Conservation (phyloP, 2,888 invertebrate genomes). For the Tridacna crocea region DNA sequence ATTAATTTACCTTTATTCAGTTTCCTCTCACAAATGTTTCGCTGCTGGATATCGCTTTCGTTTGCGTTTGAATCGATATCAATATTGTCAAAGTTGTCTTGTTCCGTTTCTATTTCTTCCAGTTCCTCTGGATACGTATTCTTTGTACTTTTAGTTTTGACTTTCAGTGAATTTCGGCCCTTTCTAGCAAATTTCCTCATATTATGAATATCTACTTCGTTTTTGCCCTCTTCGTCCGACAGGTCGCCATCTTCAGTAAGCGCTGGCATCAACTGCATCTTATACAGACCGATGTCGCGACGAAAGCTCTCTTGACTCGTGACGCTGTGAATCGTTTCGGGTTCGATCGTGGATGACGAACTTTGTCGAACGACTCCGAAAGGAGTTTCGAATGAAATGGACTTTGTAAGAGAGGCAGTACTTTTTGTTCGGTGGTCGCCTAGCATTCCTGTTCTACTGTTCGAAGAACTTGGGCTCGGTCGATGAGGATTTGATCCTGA, state of each 20-base stretch:
- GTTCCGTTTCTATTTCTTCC: conserved; percentile 22
- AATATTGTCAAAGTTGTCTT: conserved; percentile 9
- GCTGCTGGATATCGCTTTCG: not conserved
- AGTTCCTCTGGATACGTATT: conserved; percentile 5
- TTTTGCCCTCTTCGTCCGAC: conserved; percentile 29
- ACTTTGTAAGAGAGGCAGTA: conserved; percentile 24
- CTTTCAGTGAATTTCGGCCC: conserved; percentile 2
- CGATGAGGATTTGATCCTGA: conserved; percentile 10
- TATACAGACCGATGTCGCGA: conserved; percentile 43
- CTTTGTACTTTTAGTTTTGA: conserved; percentile 22
- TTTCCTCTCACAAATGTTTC: not conserved
- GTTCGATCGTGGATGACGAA: conserved; percentile 46
- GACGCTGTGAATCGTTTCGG: conserved; percentile 41
- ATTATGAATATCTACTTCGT: not conserved
- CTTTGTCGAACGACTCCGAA: conserved; percentile 47
- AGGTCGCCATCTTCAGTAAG: conserved; percentile 41
- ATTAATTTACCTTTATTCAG: not conserved
- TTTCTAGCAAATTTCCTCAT: not conserved
- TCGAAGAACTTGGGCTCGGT: not conserved
- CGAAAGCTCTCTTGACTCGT: conserved; percentile 45
- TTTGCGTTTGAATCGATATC: not conserved
- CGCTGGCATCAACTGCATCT: conserved; percentile 46
- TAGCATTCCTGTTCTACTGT: not conserved
- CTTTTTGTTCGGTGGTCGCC: conserved; percentile 10
- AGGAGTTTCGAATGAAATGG: conserved; percentile 53